A percentile compares a stretch with the other conserved stretches of the same genome.
Evolutionary conservation across 2,113 vertebrate species (phyloP).

Genomic region (Elgaria multicarinata): DNA sequence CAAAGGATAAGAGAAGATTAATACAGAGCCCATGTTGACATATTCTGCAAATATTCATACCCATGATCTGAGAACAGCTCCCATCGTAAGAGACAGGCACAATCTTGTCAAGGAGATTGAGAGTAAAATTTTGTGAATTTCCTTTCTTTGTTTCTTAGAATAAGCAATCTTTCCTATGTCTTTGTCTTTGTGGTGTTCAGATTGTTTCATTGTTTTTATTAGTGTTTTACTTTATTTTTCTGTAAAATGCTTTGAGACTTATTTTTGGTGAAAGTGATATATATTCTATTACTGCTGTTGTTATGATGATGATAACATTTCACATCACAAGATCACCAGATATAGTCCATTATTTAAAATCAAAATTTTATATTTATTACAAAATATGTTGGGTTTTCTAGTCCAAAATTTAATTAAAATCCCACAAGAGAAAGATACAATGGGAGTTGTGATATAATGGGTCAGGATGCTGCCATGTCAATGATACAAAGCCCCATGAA

Average conservation of each 20-base stretch:
- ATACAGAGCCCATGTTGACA: not conserved
- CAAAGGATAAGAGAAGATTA: not conserved
- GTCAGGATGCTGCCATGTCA: not conserved
- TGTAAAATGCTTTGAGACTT: not conserved
- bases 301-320: not conserved
- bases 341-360: not conserved
- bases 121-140: not conserved
- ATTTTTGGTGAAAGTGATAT: not conserved
- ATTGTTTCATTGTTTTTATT: not conserved
- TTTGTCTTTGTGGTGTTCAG: no score
- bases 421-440: not conserved
- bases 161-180: not conserved
- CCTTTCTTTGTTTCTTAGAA: not conserved
- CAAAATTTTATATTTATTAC: not conserved
- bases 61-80: not conserved
- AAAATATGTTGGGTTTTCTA: not conserved
- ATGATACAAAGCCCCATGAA: not conserved
- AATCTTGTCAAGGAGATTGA: not conserved
- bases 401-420: not conserved
- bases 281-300: not conserved
- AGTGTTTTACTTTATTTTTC: not conserved
- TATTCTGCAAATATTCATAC: not conserved
- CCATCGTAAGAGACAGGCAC: not conserved
- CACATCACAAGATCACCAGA: not conserved
- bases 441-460: not conserved